Evolutionary conservation across 2,888 invertebrate genomes (phyloP).

Genomic region (Chalcis sispes): DNA sequence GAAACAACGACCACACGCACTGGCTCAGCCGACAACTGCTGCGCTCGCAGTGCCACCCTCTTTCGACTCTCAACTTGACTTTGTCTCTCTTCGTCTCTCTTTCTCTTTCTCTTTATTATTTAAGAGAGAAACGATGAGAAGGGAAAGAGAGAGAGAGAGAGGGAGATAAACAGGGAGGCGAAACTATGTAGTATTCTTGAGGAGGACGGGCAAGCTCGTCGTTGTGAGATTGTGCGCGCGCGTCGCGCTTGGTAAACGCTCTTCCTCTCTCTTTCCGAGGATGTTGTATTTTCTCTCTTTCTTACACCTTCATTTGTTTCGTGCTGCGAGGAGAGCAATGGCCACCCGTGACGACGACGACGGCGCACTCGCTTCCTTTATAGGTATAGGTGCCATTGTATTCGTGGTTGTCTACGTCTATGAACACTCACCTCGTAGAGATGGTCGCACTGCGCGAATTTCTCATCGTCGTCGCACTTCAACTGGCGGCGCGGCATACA

Average conservation of each 20-base stretch:
- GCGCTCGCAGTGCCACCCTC: background rate
- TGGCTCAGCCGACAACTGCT: no score
- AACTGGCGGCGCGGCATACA: no score
- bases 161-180: background rate
- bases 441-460: no score
- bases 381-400: no score
- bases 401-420: no score
- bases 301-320: slow-evolving; percentile 9
- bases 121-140: background rate
- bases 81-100: background rate
- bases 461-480: no score
- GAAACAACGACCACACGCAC: background rate
- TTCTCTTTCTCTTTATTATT: background rate
- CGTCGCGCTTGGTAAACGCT: background rate
- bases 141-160: background rate
- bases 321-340: slow-evolving; percentile 41
- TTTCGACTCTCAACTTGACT: background rate
- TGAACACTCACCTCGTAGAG: no score
- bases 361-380: no score
- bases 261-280: no score
- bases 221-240: background rate
- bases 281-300: no score
- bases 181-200: background rate
- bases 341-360: slow-evolving; percentile 29
- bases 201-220: background rate